A percentile compares a stretch with the other conserved stretches of the same genome.
Conservation (phyloP, 2,888 invertebrate genomes). For the Chymomyza amoena region DNA sequence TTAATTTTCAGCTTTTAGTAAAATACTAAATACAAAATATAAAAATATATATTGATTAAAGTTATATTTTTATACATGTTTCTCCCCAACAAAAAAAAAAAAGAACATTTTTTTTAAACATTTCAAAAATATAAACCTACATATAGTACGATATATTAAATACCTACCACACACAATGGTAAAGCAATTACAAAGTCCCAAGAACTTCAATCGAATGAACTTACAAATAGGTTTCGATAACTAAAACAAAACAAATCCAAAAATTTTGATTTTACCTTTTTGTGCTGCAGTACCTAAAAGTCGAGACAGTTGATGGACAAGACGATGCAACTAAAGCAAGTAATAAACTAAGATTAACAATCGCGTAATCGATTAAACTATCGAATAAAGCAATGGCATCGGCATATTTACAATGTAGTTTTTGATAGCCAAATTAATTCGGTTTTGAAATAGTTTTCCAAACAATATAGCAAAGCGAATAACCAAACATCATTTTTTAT, state of each 20-base stretch:
- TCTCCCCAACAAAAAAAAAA: too few relatives aligned
- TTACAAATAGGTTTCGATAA: conserved; percentile 54
- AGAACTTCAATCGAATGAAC: conserved; percentile 27
- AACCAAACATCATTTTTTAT: not conserved
- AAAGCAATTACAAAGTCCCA: not conserved
- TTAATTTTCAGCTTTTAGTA: too few relatives aligned
- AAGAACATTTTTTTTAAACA: too few relatives aligned
- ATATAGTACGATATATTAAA: not conserved
- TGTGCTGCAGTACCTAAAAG: conserved; percentile 61
- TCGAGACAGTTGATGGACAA: conserved; percentile 18
- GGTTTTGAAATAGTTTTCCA: not conserved
- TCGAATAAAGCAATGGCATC: too few relatives aligned
- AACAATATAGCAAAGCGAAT: too few relatives aligned
- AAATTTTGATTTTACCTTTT: conserved; percentile 31
- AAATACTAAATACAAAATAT: too few relatives aligned
- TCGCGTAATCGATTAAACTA: not conserved
- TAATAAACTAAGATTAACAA: conserved; percentile 1
- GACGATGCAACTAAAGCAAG: conserved; percentile 27
- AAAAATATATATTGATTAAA: too few relatives aligned
- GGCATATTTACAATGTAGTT: not conserved
- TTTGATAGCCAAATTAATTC: not conserved
- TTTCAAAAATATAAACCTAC: not conserved
- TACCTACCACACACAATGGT: not conserved
- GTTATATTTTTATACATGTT: too few relatives aligned
- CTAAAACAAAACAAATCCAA: conserved; percentile 6